phyloP scores from a whole-genome alignment of 1,140 invertebrate genomes.

The Centruroides sculpturatus region DNA sequence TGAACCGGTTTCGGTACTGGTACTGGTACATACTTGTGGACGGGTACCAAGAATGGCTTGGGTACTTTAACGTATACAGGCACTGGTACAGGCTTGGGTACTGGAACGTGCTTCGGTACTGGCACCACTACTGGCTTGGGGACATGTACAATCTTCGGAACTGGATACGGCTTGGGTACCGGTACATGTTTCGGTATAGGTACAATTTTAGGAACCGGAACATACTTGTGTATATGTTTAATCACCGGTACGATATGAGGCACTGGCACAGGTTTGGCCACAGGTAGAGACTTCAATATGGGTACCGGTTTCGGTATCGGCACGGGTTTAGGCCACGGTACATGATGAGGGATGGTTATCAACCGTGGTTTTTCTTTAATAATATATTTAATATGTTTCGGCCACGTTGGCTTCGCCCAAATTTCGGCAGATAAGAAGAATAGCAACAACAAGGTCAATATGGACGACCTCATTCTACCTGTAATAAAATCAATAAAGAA shows the following conservation, averaged over 20 bases:
- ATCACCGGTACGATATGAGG: conserved; percentile 10
- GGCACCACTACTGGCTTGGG: conserved; percentile 12
- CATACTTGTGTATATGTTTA: conserved; percentile 11
- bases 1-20: conserved; percentile 14
- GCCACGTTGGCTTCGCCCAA: neutral
- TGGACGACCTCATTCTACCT: too few relatives aligned
- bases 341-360: conserved; percentile 21
- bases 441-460: too few relatives aligned
- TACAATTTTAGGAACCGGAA: conserved; percentile 12
- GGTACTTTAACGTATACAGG: conserved; percentile 11
- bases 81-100: conserved; percentile 12
- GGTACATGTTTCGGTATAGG: conserved; percentile 9
- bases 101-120: conserved; percentile 11
- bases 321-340: conserved; percentile 22
- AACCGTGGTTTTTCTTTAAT: conserved; percentile 13
- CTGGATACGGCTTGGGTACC: conserved; percentile 12
- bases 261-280: conserved; percentile 18
- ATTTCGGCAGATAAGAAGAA: too few relatives aligned
- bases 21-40: conserved; percentile 12
- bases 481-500: too few relatives aligned
- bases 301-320: conserved; percentile 20
- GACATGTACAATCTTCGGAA: conserved; percentile 10
- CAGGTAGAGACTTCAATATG: conserved; percentile 18
- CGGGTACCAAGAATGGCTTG: conserved; percentile 12
- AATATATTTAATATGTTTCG: conserved; percentile 10